A percentile compares a stretch with the other conserved stretches of the same genome.
Evolutionary conservation across 2,797 vertebrate species (phyloP).

Genomic region (Rhyacichthys aspro): DNA sequence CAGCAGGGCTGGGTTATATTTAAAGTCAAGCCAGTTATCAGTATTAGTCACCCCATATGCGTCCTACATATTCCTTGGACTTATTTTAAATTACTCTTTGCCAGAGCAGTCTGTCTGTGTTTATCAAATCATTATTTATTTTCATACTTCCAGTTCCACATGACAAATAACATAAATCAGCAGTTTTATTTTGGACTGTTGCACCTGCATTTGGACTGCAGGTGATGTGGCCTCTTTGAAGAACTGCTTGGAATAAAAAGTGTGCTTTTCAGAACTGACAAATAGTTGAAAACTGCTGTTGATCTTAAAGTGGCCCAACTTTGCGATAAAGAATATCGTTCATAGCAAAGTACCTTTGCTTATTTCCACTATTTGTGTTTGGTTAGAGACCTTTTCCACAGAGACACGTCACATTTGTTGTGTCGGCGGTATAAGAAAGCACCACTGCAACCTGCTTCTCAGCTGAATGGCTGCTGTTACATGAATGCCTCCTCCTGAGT

Average conservation of each 20-base stretch:
- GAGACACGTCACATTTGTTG: constrained; percentile 15
- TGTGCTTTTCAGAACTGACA: constrained; percentile 20
- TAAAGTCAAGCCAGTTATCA: constrained; percentile 14
- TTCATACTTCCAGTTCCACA: constrained; percentile 17
- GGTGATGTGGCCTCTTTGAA: constrained; percentile 29
- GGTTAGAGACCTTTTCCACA: constrained; percentile 12
- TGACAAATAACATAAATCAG: constrained; percentile 30
- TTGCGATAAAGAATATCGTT: constrained; percentile 7
- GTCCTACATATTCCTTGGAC: constrained; percentile 12
- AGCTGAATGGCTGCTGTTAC: constrained; percentile 47
- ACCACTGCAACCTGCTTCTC: constrained; percentile 42
- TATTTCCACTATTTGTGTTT: constrained; percentile 4
- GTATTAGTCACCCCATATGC: constrained; percentile 14
- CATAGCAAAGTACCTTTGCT: background rate
- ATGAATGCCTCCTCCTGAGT: constrained; percentile 45
- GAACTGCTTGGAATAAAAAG: constrained; percentile 11
- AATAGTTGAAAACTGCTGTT: constrained; percentile 11
- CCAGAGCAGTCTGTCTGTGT: constrained; percentile 7
- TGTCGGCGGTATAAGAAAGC: constrained; percentile 29
- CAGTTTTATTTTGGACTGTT: constrained; percentile 40
- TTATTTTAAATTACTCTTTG: constrained; percentile 16
- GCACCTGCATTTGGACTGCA: constrained; percentile 40
- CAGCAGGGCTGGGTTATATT: constrained; percentile 17
- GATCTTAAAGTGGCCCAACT: constrained; percentile 13
- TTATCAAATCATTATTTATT: constrained; percentile 16